Conservation (phyloP, 2,888 invertebrate species). For the Torymus tubicola region DNA sequence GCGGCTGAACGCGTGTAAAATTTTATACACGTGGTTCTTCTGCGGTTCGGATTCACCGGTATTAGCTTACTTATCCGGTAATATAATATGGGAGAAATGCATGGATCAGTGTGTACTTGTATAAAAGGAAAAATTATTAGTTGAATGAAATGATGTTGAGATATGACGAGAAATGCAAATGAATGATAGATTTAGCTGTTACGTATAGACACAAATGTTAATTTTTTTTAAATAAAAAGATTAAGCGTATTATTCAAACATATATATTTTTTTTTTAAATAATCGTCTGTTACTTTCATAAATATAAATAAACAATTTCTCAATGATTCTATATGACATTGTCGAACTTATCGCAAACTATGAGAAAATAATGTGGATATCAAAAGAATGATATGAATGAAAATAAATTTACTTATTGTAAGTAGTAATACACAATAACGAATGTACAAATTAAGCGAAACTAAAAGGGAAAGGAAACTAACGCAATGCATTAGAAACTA, state of each 20-base stretch:
- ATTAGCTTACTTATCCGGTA: too few relatives aligned
- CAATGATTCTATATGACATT: slow-evolving; percentile 1
- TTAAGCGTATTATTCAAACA: slow-evolving; percentile 13
- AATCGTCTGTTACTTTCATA: slow-evolving; percentile 39
- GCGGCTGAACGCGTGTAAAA: too few relatives aligned
- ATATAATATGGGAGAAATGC: too few relatives aligned
- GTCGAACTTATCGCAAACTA: slow-evolving; percentile 11
- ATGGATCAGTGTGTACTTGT: too few relatives aligned
- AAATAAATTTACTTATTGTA: slow-evolving; percentile 55
- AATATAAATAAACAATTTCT: slow-evolving; percentile 41
- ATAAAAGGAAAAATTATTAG: too few relatives aligned
- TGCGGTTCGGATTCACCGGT: too few relatives aligned
- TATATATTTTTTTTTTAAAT: slow-evolving; percentile 40
- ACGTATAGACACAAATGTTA: background rate
- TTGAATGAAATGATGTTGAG: too few relatives aligned
- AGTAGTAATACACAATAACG: slow-evolving; percentile 49
- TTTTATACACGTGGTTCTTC: too few relatives aligned
- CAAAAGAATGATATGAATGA: slow-evolving; percentile 27
- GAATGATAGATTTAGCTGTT: too few relatives aligned
- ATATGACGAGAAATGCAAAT: too few relatives aligned
- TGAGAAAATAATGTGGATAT: slow-evolving; percentile 26
- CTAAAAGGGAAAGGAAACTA: slow-evolving; percentile 35
- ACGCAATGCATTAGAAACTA: slow-evolving; percentile 35
- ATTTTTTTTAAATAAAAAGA: slow-evolving; percentile 29
- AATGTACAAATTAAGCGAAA: slow-evolving; percentile 52